Evolutionary conservation across 1,140 invertebrate species (phyloP), one percentile per base, ranked within the genome.

Genomic region (Aporrectodea caliginosa): DNA sequence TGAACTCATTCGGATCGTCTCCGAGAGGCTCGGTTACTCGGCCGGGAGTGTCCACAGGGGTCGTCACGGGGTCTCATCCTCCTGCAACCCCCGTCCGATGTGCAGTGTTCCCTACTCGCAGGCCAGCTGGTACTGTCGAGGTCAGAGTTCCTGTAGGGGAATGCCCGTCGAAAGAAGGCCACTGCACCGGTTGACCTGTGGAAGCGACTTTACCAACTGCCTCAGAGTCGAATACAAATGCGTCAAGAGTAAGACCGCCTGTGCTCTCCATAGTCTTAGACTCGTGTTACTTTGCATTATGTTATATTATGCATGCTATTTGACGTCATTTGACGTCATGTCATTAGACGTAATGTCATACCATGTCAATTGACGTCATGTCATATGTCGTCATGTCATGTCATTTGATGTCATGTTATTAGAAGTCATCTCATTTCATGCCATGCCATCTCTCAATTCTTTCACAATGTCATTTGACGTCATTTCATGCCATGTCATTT

Each of bases 121-220:
- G 58, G 73, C 72, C 71, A 79, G 43, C 70, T 79, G 78, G 78
- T 79, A 79, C 78, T 79, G 78, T 69, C 71, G 78, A n/a, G 78
- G 78, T 2, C 73, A 58, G 78, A 74, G 71, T 31, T n/a, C 71
- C 16, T 79, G 78, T 35, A 29, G n/a, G 16, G 78, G 78, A n/a
- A 79, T 79, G 78, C 78, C 73, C 70, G 72, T 79, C 1, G 78
- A 79, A 34, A 31, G 78, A 16, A 2, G 78, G 1, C 78, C 78
- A 6, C 78, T 79, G 34, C 71, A 74, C 2, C 30, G n/a, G 32
- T 34, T 70, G 29, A 79, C 78, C 14, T 79, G 78, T 58, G 78
- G 78, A 2, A 75, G 71, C 35, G 73, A 75, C 32, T 79, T 79
- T 35, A 79, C 78, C 33, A 79, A 79, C 78, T 79, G 78, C 35